Conservation (phyloP, 2,797 vertebrate species). For the Caiman crocodilus region DNA sequence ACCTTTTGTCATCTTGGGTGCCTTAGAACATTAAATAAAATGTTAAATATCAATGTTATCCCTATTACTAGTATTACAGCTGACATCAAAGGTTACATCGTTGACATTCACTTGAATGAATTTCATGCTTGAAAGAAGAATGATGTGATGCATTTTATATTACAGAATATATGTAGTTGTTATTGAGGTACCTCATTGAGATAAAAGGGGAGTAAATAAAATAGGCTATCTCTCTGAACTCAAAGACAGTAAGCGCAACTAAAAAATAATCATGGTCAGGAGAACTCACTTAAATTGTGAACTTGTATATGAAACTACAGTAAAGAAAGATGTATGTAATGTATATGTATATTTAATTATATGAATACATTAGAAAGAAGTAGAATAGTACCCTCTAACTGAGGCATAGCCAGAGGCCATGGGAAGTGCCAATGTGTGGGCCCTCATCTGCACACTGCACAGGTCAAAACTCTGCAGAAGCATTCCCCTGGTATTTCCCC, state of each 20-base stretch:
- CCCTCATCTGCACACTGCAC: too few species aligned
- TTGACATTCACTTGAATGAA: background rate
- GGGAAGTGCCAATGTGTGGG: too few species aligned
- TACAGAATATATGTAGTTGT: background rate
- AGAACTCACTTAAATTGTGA: background rate
- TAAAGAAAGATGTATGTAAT: rapidly evolving
- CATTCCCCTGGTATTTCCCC: too few species aligned
- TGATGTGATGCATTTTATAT: background rate
- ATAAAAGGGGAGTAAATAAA: background rate
- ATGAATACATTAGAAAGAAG: background rate
- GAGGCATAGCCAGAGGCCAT: too few species aligned
- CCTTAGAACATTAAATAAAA: slow-evolving; percentile 2
- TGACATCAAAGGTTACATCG: background rate
- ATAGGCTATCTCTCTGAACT: background rate
- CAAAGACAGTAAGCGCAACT: background rate
- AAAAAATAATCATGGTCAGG: background rate
- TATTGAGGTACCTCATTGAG: slow-evolving; percentile 8
- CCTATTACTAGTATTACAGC: background rate
- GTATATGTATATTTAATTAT: background rate
- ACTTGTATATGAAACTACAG: background rate
- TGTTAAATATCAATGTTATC: background rate
- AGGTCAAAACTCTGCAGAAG: too few species aligned
- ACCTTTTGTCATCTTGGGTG: background rate
- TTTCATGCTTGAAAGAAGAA: slow-evolving; percentile 1
- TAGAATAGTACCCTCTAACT: too few species aligned